Conservation (phyloP, 2,797 vertebrate genomes). For the Varecia variegata region DNA sequence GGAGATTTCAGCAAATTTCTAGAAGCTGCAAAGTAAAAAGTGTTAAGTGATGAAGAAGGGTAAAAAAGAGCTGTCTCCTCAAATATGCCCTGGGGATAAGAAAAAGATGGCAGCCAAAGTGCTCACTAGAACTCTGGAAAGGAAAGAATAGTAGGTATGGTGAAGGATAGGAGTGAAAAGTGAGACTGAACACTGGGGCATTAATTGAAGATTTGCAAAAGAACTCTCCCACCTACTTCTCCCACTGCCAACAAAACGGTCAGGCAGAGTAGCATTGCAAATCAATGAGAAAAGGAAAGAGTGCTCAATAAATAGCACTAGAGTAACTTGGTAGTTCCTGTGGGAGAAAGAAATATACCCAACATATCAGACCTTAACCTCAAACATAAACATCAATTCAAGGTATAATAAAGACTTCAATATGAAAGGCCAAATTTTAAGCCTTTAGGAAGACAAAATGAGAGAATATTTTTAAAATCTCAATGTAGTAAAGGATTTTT, state of each 20-base stretch:
- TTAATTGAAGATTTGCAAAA: not conserved
- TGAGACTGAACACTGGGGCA: not conserved
- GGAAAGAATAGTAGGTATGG: not conserved
- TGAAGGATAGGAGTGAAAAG: not conserved
- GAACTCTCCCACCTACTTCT: not conserved
- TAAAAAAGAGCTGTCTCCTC: not conserved
- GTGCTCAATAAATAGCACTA: not conserved
- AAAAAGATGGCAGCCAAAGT: not conserved
- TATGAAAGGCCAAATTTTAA: constrained; percentile 30
- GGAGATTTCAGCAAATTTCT: not conserved
- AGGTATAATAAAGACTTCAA: not conserved
- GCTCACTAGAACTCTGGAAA: not conserved
- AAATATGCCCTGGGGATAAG: not conserved
- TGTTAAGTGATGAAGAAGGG: not conserved
- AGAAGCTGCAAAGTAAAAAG: not conserved
- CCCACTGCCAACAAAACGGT: not conserved
- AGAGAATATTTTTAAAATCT: constrained; percentile 28
- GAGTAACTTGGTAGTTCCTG: not conserved
- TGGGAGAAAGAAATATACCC: not conserved
- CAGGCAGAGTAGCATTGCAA: not conserved
- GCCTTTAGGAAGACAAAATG: not conserved
- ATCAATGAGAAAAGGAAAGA: not conserved
- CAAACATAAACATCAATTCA: not conserved
- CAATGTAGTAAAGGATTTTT: not conserved
- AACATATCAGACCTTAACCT: not conserved